Percentiles rank a stretch among this genome's conserved stretches.
Evolutionary conservation across 2,888 invertebrate genomes (phyloP).

Genomic region (Hofmannophila pseudospretella): DNA sequence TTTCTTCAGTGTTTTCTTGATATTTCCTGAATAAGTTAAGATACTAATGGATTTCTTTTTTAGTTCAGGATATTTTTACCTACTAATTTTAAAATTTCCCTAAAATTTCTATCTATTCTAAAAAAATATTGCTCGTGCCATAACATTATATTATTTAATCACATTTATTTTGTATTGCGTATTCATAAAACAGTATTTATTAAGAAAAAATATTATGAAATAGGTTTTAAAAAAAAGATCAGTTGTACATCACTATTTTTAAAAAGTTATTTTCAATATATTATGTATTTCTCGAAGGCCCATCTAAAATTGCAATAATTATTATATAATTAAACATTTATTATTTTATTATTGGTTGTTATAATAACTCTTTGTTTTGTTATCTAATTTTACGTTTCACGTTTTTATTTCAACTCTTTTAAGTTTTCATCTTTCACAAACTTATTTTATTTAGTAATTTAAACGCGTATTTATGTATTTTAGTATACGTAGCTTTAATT

Average conservation of each 20-base stretch:
- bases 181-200: neutral
- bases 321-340: conserved; percentile 15
- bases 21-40: conserved; percentile 18
- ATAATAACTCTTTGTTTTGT: conserved; percentile 63
- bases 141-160: conserved; percentile 39
- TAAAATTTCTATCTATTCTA: too few species aligned
- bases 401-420: conserved; percentile 49
- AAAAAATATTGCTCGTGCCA: conserved; percentile 49
- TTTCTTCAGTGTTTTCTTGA: conserved; percentile 1
- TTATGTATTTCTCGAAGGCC: too few species aligned
- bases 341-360: conserved; percentile 59
- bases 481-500: conserved; percentile 67
- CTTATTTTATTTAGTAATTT: conserved; percentile 43
- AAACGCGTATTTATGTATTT: conserved; percentile 67
- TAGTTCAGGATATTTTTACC: too few species aligned
- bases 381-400: conserved; percentile 67
- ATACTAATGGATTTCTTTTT: too few species aligned
- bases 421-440: conserved; percentile 45
- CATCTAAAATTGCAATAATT: conserved; percentile 22
- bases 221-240: too few species aligned
- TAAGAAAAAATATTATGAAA: neutral
- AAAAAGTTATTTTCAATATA: too few species aligned
- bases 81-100: too few species aligned
- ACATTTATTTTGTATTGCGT: conserved; percentile 13
- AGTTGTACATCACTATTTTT: too few species aligned